These are phyloP conservation scores for Oryctes rhinoceros DNA, from an alignment of 1,140 invertebrate genomes.

Conservation along the genomic window DNA sequence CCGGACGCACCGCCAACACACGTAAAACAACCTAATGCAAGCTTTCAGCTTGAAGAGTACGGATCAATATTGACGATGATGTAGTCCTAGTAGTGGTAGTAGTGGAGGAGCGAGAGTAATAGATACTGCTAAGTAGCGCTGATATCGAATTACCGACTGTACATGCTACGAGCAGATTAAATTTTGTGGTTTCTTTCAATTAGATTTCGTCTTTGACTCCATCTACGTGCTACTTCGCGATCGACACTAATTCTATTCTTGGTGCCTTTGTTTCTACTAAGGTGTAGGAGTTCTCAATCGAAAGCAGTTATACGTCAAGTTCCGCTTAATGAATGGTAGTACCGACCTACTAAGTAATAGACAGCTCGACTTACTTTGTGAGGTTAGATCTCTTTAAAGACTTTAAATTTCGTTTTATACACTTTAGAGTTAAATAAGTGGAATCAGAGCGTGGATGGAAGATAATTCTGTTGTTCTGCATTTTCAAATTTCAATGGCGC, in stretches of 20 bases:
- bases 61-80: slow-evolving; percentile 30
- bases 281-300: not conserved
- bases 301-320: not conserved
- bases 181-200: slow-evolving; percentile 36
- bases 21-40: slow-evolving; percentile 30
- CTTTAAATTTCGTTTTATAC: no score
- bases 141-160: slow-evolving; percentile 32
- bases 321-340: not conserved
- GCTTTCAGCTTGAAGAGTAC: slow-evolving; percentile 27
- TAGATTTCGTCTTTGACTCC: slow-evolving; percentile 33
- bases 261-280: not conserved
- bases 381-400: no score
- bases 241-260: slow-evolving; percentile 10
- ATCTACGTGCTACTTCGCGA: slow-evolving; percentile 4
- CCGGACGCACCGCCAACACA: not conserved
- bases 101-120: not conserved
- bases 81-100: slow-evolving; percentile 5
- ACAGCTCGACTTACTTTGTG: not conserved
- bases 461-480: no score
- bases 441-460: no score
- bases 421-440: no score
- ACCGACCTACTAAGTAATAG: not conserved
- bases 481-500: no score
- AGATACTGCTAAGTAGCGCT: not conserved
- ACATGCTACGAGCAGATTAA: slow-evolving; percentile 20